Conservation (phyloP, 2,113 vertebrate species). For the Macquaria australasica region DNA sequence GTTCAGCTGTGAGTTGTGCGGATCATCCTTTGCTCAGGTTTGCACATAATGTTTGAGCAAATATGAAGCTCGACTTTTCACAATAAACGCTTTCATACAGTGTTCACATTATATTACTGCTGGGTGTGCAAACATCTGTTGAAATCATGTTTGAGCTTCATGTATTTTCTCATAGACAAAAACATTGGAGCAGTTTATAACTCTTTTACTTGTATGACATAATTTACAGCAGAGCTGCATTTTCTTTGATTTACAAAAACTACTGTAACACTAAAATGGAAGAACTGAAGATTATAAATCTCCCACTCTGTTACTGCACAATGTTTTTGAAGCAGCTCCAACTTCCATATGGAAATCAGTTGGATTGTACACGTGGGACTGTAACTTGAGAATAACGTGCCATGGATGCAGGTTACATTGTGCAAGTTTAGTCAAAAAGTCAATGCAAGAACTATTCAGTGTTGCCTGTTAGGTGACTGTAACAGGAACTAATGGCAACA, state of each 20-base stretch:
- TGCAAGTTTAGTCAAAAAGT: neutral
- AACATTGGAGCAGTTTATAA: neutral
- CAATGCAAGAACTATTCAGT: neutral
- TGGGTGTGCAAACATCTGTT: neutral
- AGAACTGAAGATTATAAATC: neutral
- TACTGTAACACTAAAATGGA: neutral
- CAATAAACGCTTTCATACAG: neutral
- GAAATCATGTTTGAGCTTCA: neutral
- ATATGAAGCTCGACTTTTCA: neutral
- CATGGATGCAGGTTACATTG: neutral
- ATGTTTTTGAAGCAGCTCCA: neutral
- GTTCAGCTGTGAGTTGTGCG: neutral
- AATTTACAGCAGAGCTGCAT: neutral
- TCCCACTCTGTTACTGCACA: neutral
- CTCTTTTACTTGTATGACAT: too few species aligned
- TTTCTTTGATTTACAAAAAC: neutral
- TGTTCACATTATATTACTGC: neutral
- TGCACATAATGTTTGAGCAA: neutral
- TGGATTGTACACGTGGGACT: slow-evolving; percentile 39
- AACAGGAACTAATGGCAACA: neutral
- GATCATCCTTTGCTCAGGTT: neutral
- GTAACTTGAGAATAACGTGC: slow-evolving; percentile 2
- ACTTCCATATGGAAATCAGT: neutral
- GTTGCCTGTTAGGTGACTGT: neutral
- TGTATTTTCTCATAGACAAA: neutral